A percentile compares a stretch with the other conserved stretches of the same genome.
phyloP scores from a whole-genome alignment of 1,140 invertebrate genomes.

The Acromyrmex charruanus region DNA sequence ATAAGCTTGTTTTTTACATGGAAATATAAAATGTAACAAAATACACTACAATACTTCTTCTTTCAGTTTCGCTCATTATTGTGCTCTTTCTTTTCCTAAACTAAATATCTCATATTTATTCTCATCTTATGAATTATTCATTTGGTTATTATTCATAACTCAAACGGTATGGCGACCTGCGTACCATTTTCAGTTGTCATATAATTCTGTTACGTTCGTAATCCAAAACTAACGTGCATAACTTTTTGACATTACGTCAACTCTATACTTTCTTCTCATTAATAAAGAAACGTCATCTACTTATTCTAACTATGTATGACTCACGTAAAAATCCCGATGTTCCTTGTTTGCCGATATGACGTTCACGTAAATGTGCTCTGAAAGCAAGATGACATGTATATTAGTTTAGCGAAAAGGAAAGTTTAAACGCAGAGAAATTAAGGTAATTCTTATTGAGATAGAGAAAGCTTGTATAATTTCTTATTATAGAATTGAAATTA shows the following conservation, averaged over 20 bases:
- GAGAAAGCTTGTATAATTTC: neutral
- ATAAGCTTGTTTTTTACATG: neutral
- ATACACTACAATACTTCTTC: neutral
- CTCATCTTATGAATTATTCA: slow-evolving; percentile 49
- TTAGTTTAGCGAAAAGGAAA: slow-evolving; percentile 16
- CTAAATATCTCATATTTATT: slow-evolving; percentile 43
- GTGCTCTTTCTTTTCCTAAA: neutral
- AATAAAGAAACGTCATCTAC: slow-evolving; percentile 19
- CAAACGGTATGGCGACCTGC: neutral
- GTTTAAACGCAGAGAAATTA: slow-evolving; percentile 9
- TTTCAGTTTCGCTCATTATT: neutral
- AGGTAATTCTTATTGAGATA: neutral
- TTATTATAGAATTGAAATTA: neutral
- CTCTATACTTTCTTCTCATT: slow-evolving; percentile 26
- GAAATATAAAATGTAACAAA: neutral
- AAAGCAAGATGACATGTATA: slow-evolving; percentile 38
- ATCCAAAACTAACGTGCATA: slow-evolving; percentile 3
- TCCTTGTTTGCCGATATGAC: slow-evolving; percentile 46
- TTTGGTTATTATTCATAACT: neutral
- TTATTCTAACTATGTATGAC: slow-evolving; percentile 5
- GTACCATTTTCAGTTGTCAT: slow-evolving; percentile 4
- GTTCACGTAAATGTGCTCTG: slow-evolving; percentile 28
- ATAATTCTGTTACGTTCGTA: neutral
- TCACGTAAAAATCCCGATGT: slow-evolving; percentile 6
- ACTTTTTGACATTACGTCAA: neutral